Evolutionary conservation across 2,888 invertebrate species (phyloP).

Genomic region (Lamellibrachia satsuma): DNA sequence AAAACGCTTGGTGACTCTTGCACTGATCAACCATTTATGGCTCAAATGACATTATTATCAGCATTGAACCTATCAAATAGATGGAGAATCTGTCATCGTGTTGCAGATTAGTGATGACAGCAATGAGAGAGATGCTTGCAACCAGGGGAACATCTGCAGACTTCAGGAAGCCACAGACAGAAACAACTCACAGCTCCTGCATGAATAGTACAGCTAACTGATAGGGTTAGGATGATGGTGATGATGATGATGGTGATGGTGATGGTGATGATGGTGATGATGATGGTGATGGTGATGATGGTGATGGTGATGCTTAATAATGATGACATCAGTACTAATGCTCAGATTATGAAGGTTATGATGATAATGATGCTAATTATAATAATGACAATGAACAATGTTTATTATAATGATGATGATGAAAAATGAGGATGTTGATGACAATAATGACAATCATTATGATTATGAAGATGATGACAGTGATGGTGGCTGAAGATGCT

Average conservation of each 20-base stretch:
- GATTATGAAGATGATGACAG: background rate
- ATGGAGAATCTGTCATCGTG: background rate
- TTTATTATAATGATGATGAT: background rate
- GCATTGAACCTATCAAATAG: background rate
- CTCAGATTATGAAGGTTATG: no score
- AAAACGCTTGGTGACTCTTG: background rate
- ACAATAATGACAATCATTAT: background rate
- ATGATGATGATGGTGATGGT: background rate
- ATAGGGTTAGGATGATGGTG: background rate
- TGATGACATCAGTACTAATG: no score
- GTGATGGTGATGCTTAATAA: background rate
- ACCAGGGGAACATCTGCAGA: background rate
- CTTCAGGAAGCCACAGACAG: background rate
- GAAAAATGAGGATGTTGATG: background rate
- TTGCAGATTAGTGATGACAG: conserved; percentile 17
- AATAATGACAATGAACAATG: background rate
- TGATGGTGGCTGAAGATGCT: background rate
- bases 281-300: background rate
- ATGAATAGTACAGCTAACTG: background rate
- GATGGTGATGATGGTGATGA: background rate
- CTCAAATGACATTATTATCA: background rate
- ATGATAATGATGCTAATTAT: no score
- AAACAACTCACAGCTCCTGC: background rate
- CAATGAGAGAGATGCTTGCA: background rate
- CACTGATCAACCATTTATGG: background rate